These are phyloP conservation scores for Rhineura floridana DNA, from an alignment of 2,113 vertebrate species.

Conservation along the genomic window DNA sequence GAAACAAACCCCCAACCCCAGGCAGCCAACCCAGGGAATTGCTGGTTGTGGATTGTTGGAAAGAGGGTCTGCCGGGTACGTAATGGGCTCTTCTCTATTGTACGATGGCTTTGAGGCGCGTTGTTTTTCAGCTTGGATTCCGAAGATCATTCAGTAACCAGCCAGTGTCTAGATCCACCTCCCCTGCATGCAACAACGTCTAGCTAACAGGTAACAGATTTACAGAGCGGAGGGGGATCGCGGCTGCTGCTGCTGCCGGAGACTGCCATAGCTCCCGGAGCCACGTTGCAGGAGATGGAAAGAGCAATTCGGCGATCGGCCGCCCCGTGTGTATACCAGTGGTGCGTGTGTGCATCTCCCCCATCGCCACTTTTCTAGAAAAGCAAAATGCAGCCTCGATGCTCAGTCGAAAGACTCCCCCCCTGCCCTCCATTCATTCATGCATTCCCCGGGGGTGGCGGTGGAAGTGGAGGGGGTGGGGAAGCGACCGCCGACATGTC, in stretches of 20 bases:
- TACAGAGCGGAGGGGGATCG: not conserved
- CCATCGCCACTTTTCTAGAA: conserved; percentile 56
- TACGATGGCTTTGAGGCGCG: conserved; percentile 67
- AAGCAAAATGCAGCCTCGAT: conserved; percentile 52
- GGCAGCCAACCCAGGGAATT: conserved; percentile 67
- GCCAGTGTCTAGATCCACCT: conserved; percentile 34
- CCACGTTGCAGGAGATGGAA: conserved; percentile 65
- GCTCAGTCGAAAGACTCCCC: conserved; percentile 15
- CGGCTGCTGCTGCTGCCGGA: not conserved
- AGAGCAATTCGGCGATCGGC: not conserved
- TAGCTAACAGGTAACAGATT: not conserved
- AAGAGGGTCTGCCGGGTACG: conserved; percentile 75
- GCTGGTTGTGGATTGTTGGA: conserved; percentile 41
- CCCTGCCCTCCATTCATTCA: conserved; percentile 33
- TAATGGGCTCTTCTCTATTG: conserved; percentile 72
- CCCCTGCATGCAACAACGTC: not conserved
- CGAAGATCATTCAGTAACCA: conserved; percentile 28
- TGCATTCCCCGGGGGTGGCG: conserved; percentile 48
- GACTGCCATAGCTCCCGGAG: conserved; percentile 76
- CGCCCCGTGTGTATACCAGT: not conserved
- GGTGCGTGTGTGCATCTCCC: conserved; percentile 58
- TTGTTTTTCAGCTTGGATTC: conserved; percentile 19
- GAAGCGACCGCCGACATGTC: conserved; percentile 62
- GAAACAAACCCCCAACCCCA: not conserved
- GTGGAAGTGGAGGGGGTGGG: conserved; percentile 45